Percentiles rank a stretch among this genome's conserved stretches.
Conservation (phyloP, 2,113 vertebrate species). For the Panurus biarmicus region DNA sequence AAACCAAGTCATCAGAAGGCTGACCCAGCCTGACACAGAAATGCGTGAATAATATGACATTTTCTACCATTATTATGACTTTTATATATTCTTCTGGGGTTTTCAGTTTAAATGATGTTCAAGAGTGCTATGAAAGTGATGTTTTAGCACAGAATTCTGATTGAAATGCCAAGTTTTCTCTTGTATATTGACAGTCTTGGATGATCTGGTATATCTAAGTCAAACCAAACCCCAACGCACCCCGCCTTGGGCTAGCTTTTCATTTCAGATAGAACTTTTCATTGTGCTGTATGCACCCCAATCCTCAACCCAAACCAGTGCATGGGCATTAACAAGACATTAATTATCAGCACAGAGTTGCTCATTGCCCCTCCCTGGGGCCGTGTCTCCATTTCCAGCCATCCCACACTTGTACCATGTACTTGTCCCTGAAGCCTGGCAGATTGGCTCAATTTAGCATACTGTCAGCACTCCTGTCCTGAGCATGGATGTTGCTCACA, state of each 20-base stretch:
- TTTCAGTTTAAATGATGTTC: not conserved
- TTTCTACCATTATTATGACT: not conserved
- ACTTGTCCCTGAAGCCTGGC: not conserved
- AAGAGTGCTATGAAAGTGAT: not conserved
- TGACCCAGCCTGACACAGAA: not conserved
- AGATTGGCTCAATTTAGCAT: not conserved
- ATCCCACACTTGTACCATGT: not conserved
- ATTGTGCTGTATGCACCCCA: not conserved
- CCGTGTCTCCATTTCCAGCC: not conserved
- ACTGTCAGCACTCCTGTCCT: not conserved
- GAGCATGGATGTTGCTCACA: not conserved
- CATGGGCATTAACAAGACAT: accelerated
- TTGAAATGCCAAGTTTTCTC: not conserved
- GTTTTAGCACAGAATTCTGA: not conserved
- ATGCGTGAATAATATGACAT: not conserved
- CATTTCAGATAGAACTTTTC: not conserved
- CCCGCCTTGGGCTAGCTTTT: not conserved
- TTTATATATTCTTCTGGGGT: not conserved
- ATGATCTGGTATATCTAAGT: not conserved
- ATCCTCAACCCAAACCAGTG: not conserved
- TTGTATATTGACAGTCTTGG: not conserved
- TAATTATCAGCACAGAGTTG: not conserved
- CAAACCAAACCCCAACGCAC: not conserved
- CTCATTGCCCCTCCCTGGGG: not conserved
- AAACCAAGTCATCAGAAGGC: not conserved